Evolutionary conservation across 2,113 vertebrate species (phyloP).

Genomic region (Micronycteris hirsuta): DNA sequence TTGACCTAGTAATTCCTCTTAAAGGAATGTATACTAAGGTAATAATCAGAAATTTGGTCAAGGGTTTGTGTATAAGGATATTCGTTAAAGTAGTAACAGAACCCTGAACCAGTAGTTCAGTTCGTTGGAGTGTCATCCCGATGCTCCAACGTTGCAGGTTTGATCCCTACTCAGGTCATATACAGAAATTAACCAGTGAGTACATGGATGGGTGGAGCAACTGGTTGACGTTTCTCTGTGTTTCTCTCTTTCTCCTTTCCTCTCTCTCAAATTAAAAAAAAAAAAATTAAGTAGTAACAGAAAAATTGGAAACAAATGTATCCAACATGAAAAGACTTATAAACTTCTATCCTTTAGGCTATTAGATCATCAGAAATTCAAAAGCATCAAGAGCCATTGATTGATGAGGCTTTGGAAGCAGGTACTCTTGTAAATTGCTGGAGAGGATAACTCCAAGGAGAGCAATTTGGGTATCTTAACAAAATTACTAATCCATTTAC

Average conservation of each 20-base stretch:
- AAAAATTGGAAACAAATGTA: conserved; percentile 2
- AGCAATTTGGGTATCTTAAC: not conserved
- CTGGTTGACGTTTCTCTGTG: too few species aligned
- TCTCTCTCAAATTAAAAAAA: too few species aligned
- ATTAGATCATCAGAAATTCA: not conserved
- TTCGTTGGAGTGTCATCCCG: too few species aligned
- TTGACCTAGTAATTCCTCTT: conserved; percentile 3
- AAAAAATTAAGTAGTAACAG: not conserved
- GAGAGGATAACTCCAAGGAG: not conserved
- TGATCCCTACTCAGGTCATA: too few species aligned
- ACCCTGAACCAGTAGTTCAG: too few species aligned
- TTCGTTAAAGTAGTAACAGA: not conserved
- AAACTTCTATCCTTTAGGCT: not conserved
- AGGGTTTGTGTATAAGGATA: not conserved
- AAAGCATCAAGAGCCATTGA: not conserved
- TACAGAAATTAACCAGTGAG: too few species aligned
- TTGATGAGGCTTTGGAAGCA: not conserved
- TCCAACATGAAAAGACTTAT: conserved; percentile 3
- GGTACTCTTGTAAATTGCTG: not conserved
- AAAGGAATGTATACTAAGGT: not conserved
- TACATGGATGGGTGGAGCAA: too few species aligned
- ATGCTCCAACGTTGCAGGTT: too few species aligned
- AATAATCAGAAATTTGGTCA: conserved; percentile 9
- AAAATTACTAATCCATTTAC: not conserved
- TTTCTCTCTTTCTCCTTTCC: too few species aligned